Conservation (phyloP, 2,113 vertebrate species). For the Notothenia coriiceps region DNA sequence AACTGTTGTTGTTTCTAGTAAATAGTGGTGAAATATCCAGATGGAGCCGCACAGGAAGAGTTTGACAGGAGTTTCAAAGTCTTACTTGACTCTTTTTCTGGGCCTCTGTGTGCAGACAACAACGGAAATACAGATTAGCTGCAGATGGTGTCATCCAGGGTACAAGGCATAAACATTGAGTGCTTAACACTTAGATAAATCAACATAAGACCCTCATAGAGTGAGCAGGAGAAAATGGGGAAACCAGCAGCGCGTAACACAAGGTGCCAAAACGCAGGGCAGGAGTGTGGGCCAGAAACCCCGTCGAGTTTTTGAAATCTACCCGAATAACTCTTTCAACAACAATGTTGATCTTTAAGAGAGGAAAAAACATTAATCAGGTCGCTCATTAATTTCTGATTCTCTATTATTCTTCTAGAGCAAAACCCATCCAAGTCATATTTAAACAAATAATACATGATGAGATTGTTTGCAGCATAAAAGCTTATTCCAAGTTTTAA, state of each 20-base stretch:
- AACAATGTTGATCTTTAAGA: not conserved
- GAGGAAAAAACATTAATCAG: not conserved
- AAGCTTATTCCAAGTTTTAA: conserved; percentile 1
- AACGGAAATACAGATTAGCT: conserved; percentile 71
- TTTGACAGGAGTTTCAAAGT: conserved; percentile 37
- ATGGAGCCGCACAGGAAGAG: conserved; percentile 40
- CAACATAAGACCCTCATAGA: conserved; percentile 57
- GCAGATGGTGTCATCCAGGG: conserved; percentile 75
- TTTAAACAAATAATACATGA: not conserved
- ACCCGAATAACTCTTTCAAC: conserved; percentile 1
- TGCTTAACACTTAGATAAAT: conserved; percentile 72
- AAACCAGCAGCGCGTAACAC: conserved; percentile 61
- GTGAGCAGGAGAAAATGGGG: conserved; percentile 48
- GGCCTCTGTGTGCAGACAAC: conserved; percentile 55
- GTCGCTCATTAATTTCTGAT: not conserved
- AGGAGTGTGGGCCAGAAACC: conserved; percentile 6
- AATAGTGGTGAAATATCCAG: conserved; percentile 37
- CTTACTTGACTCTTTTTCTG: conserved; percentile 49
- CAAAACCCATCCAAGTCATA: not conserved
- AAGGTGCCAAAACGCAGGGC: conserved; percentile 45
- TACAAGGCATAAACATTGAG: conserved; percentile 65
- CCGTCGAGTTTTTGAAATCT: conserved; percentile 6
- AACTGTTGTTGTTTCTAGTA: not conserved
- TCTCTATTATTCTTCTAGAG: not conserved
- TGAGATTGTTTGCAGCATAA: not conserved